Evolutionary conservation across 2,888 invertebrate genomes (phyloP).

Genomic region (Phytoseiulus persimilis): DNA sequence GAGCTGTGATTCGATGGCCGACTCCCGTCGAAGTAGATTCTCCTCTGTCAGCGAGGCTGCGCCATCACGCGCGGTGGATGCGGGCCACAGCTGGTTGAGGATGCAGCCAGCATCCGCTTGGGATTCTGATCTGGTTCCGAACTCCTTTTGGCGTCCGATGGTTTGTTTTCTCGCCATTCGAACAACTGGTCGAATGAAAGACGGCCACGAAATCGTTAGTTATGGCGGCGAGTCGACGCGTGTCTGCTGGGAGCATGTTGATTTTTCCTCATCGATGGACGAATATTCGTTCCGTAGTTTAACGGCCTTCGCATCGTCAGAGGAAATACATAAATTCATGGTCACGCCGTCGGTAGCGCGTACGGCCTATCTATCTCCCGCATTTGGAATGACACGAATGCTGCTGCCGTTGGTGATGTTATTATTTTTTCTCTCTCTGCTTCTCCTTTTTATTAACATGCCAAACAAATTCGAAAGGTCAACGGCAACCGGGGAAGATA

Average conservation of each 20-base stretch:
- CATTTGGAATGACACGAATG: not conserved
- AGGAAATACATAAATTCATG: not conserved
- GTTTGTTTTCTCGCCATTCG: not conserved
- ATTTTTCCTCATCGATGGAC: not conserved
- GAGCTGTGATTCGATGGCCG: too few relatives aligned
- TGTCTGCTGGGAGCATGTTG: not conserved
- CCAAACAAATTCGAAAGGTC: not conserved
- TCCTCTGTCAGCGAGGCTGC: too few relatives aligned
- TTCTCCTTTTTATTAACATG: not conserved
- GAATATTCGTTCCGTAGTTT: not conserved
- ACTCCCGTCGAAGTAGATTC: too few relatives aligned
- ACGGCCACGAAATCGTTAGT: not conserved
- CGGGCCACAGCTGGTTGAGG: too few relatives aligned
- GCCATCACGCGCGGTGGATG: too few relatives aligned
- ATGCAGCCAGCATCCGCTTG: too few relatives aligned
- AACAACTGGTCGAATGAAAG: not conserved
- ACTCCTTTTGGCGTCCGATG: too few relatives aligned
- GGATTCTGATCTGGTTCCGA: too few relatives aligned
- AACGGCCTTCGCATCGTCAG: not conserved
- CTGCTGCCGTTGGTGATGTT: not conserved
- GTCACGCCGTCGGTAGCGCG: not conserved
- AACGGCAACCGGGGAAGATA: not conserved
- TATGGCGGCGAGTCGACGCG: not conserved
- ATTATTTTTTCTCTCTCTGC: not conserved
- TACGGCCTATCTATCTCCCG: not conserved